These are phyloP conservation scores for Catostomus latipinnis DNA, from an alignment of 2,797 vertebrate genomes.

Conservation along the genomic window DNA sequence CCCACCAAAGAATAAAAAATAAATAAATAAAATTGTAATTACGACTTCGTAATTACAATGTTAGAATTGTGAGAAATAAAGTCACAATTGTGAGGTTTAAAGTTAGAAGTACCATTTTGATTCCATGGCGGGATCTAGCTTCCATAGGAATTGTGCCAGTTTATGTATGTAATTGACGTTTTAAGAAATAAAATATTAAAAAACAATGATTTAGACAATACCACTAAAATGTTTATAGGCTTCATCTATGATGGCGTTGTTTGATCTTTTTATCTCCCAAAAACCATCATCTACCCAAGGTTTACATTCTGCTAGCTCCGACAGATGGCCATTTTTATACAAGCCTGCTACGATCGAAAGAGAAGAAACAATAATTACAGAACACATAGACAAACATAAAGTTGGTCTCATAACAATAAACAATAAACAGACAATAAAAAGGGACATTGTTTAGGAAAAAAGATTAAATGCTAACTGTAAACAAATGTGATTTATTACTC, in stretches of 20 bases:
- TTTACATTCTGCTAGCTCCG: constrained; percentile 77
- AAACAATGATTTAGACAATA: constrained; percentile 52
- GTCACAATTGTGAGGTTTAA: no score
- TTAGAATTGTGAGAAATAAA: no score
- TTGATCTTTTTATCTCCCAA: constrained; percentile 83
- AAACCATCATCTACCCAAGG: constrained; percentile 83
- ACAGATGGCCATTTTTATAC: constrained; percentile 81
- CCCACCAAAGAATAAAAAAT: no score
- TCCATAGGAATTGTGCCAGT: background rate
- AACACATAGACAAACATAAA: background rate
- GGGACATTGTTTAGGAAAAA: no score
- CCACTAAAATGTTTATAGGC: constrained; percentile 84
- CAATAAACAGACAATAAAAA: no score
- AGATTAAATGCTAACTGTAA: no score
- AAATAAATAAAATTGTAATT: no score
- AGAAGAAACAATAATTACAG: background rate
- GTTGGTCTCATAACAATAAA: no score
- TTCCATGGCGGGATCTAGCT: no score
- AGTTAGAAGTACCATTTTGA: no score
- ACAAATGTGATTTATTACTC: no score
- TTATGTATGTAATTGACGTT: background rate
- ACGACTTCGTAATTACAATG: no score
- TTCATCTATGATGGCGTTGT: constrained; percentile 82
- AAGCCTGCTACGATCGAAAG: constrained; percentile 70
- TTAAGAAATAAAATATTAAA: background rate